Conservation (phyloP, 2,113 vertebrate genomes). For the Pycnonotus jocosus region DNA sequence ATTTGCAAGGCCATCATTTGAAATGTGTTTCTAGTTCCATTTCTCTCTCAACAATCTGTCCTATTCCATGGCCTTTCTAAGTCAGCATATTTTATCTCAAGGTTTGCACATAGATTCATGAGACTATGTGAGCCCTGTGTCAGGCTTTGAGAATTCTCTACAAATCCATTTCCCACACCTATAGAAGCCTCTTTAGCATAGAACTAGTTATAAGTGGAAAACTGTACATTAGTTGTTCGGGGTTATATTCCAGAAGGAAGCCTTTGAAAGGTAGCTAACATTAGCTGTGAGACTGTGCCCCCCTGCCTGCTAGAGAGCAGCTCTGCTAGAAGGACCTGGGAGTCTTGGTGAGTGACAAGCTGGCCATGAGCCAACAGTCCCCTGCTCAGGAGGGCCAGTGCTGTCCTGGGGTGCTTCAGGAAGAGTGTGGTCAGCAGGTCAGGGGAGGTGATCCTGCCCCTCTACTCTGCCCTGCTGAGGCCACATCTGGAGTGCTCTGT, state of each 20-base stretch:
- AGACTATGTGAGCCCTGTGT: background rate
- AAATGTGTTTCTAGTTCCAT: too few species aligned
- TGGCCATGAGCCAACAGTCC: background rate
- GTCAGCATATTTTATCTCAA: too few species aligned
- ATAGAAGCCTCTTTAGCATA: background rate
- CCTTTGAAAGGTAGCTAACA: background rate
- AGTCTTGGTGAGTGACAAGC: background rate
- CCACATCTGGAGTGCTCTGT: background rate
- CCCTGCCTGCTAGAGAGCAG: background rate
- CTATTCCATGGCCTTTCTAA: too few species aligned
- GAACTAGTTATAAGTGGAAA: background rate
- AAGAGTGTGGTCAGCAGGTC: background rate
- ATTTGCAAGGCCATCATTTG: too few species aligned
- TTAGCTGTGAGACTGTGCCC: background rate
- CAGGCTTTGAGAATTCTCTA: background rate
- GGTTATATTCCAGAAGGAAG: background rate
- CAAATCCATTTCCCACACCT: background rate
- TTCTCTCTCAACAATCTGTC: too few species aligned
- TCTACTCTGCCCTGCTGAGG: background rate
- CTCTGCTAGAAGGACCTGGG: background rate
- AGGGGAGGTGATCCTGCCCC: background rate
- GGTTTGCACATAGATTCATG: background rate
- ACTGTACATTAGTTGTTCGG: accelerated
- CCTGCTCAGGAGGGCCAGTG: background rate
- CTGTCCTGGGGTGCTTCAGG: background rate